Evolutionary conservation across 2,113 vertebrate species (phyloP).

Genomic region (Sinocyclocheilus grahami): DNA sequence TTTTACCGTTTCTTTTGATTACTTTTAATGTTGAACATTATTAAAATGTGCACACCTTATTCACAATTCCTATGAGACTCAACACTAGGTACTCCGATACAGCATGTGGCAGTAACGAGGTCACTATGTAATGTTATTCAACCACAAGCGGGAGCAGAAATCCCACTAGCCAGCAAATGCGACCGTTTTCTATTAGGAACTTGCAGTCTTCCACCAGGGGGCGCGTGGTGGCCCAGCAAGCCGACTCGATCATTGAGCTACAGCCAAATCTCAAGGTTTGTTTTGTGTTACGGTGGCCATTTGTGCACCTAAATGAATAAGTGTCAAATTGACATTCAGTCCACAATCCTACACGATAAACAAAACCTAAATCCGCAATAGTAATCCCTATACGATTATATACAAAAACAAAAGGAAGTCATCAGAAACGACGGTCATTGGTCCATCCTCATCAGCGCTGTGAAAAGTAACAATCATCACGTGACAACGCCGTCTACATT

Average conservation of each 20-base stretch:
- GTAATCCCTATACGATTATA: too few species aligned
- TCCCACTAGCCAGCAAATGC: not conserved
- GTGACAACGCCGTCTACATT: not conserved
- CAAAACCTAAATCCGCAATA: not conserved
- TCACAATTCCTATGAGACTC: too few species aligned
- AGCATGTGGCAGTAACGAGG: not conserved
- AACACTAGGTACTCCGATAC: not conserved
- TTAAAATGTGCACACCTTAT: too few species aligned
- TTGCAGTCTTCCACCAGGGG: not conserved
- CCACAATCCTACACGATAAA: not conserved
- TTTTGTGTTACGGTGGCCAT: not conserved
- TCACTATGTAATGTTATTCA: not conserved
- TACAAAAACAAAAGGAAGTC: not conserved
- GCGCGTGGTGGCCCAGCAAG: not conserved
- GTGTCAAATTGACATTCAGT: too few species aligned
- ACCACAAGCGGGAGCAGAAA: slow-evolving; percentile 6
- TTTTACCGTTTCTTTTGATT: too few species aligned
- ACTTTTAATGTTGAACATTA: too few species aligned
- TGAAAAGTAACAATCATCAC: not conserved
- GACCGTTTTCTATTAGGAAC: too few species aligned
- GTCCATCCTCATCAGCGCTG: not conserved
- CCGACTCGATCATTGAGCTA: not conserved
- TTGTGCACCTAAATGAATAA: not conserved
- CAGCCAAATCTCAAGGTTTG: not conserved
- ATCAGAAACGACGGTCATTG: not conserved